Conservation (phyloP, 2,888 invertebrate species). For the Euclidia mi region DNA sequence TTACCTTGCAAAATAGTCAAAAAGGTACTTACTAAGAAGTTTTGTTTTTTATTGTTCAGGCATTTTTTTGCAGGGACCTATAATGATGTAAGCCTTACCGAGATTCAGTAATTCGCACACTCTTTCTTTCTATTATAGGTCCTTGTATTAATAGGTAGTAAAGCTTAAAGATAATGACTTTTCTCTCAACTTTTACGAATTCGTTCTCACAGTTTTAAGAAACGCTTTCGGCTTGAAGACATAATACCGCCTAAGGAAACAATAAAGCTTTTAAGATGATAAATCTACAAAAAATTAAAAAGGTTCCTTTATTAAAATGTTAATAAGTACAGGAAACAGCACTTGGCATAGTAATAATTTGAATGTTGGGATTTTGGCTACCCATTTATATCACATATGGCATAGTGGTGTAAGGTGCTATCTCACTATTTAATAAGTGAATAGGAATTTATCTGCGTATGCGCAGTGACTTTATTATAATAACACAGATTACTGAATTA, state of each 20-base stretch:
- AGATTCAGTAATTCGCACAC: too few relatives aligned
- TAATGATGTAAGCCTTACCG: too few relatives aligned
- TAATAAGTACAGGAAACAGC: constrained; percentile 12
- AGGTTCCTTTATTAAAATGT: constrained; percentile 16
- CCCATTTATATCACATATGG: too few relatives aligned
- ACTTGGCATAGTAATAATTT: constrained; percentile 3
- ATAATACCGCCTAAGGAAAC: constrained; percentile 39
- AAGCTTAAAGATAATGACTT: constrained; percentile 45
- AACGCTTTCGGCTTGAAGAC: constrained; percentile 21
- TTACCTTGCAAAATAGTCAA: too few relatives aligned
- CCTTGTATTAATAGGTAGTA: constrained; percentile 4
- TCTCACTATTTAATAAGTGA: too few relatives aligned
- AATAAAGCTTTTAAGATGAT: constrained; percentile 47
- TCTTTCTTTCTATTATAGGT: neutral
- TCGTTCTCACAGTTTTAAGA: constrained; percentile 21
- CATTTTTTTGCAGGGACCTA: too few relatives aligned
- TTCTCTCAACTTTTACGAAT: constrained; percentile 25
- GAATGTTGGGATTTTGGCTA: neutral
- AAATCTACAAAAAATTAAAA: constrained; percentile 36
- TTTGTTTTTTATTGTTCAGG: too few relatives aligned
- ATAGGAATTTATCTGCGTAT: too few relatives aligned
- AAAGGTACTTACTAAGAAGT: too few relatives aligned
- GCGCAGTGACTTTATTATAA: too few relatives aligned
- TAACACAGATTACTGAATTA: too few relatives aligned
- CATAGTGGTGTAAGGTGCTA: too few relatives aligned